Evolutionary conservation across 2,113 vertebrate genomes (phyloP).

Genomic region (Ellobius talpinus): DNA sequence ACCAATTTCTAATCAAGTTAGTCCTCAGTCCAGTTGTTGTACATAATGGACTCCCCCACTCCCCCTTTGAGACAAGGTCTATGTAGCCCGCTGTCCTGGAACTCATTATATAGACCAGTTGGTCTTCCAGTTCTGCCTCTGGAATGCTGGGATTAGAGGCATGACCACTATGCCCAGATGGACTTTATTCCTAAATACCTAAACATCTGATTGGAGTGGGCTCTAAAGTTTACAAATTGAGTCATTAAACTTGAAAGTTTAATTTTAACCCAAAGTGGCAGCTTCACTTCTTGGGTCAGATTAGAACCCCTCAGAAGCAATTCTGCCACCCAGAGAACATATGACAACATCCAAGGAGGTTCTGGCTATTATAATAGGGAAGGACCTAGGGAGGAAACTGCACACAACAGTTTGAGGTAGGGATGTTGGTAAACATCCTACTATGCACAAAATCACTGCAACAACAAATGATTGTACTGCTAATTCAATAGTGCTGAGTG

Average conservation of each 20-base stretch:
- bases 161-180: not conserved
- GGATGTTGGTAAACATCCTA: constrained; percentile 26
- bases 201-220: not conserved
- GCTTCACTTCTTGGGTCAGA: not conserved
- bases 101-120: not conserved
- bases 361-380: not conserved
- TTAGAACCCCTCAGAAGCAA: not conserved
- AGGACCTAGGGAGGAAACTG: not conserved
- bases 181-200: constrained; percentile 1
- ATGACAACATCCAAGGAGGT: not conserved
- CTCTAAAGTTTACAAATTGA: not conserved
- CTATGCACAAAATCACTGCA: not conserved
- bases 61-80: not conserved
- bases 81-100: not conserved
- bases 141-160: not conserved
- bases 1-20: not conserved
- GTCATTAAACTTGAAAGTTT: not conserved
- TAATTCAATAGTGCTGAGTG: not conserved
- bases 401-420: not conserved
- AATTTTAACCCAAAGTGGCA: not conserved
- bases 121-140: not conserved
- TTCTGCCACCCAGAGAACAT: not conserved
- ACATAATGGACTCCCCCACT: not conserved
- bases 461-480: not conserved
- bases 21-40: not conserved